These are phyloP conservation scores for Neuroscelio doddi DNA, from an alignment of 2,888 invertebrate species.

Conservation along the genomic window DNA sequence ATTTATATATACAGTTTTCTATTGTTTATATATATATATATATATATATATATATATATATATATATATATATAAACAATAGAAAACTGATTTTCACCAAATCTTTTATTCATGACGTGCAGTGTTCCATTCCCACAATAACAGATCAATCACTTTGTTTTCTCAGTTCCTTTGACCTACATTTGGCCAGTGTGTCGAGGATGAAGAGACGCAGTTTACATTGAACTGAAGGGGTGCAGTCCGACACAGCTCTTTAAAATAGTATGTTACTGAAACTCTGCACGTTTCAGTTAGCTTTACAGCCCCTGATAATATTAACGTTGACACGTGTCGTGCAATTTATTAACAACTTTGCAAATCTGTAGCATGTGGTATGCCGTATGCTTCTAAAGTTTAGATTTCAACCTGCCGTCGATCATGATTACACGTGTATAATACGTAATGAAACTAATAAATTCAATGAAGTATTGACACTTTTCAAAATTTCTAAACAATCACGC, in stretches of 20 bases:
- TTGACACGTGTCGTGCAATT: conserved; percentile 46
- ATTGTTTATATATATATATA: no score
- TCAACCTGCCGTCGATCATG: conserved; percentile 7
- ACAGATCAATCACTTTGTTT: conserved; percentile 33
- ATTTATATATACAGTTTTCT: no score
- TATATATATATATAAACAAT: no score
- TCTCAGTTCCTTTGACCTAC: conserved; percentile 37
- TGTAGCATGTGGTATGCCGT: conserved; percentile 50
- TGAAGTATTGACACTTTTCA: no score
- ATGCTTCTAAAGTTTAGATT: conserved; percentile 39
- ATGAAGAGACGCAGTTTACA: conserved; percentile 19
- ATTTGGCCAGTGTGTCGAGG: conserved; percentile 14
- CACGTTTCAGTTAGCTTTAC: conserved; percentile 33
- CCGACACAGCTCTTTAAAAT: conserved; percentile 6
- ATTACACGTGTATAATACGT: no score
- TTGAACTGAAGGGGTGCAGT: neutral
- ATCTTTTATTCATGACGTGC: conserved; percentile 38
- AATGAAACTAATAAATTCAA: no score
- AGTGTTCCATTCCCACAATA: conserved; percentile 24
- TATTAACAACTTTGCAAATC: conserved; percentile 46
- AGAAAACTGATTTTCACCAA: conserved; percentile 26
- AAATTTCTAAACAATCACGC: no score
- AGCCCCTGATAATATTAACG: conserved; percentile 44
- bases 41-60: no score
- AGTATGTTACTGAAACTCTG: no score